phyloP scores from a whole-genome alignment of 1,140 invertebrate species.

The Chionoecetes opilio region DNA sequence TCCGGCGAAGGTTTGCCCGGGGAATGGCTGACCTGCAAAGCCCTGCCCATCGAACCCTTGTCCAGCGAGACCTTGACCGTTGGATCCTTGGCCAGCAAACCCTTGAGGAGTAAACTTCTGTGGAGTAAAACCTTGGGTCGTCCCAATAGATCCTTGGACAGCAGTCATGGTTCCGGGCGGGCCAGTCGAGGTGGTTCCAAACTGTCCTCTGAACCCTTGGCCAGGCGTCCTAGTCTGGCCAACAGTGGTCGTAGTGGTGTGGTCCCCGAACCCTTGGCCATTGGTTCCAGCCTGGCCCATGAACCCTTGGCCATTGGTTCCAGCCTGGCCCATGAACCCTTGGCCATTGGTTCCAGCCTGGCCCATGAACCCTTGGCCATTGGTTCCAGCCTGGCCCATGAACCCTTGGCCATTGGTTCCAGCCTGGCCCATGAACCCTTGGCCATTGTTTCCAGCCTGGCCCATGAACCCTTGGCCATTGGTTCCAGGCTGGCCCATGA shows the following conservation, averaged over 20 bases:
- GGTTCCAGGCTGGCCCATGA: not conserved
- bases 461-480: not conserved
- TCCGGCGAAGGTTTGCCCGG: not conserved
- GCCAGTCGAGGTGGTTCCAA: not conserved
- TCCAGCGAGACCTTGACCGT: not conserved
- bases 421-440: not conserved
- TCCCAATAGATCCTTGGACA: not conserved
- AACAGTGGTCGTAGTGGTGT: no score
- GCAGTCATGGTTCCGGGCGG: not conserved
- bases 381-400: not conserved
- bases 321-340: not conserved
- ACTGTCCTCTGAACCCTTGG: not conserved
- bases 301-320: not conserved
- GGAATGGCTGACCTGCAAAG: not conserved
- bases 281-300: not conserved
- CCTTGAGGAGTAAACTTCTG: not conserved
- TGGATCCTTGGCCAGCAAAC: not conserved
- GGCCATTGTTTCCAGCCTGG: not conserved
- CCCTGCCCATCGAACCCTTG: not conserved
- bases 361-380: not conserved
- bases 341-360: not conserved
- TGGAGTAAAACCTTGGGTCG: not conserved
- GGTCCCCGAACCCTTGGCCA: slow-evolving; percentile 13
- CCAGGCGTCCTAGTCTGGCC: not conserved
- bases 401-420: not conserved